A percentile compares a stretch with the other conserved stretches of the same genome.
phyloP scores from a whole-genome alignment of 2,888 invertebrate species.

The Aporophyla nigra region DNA sequence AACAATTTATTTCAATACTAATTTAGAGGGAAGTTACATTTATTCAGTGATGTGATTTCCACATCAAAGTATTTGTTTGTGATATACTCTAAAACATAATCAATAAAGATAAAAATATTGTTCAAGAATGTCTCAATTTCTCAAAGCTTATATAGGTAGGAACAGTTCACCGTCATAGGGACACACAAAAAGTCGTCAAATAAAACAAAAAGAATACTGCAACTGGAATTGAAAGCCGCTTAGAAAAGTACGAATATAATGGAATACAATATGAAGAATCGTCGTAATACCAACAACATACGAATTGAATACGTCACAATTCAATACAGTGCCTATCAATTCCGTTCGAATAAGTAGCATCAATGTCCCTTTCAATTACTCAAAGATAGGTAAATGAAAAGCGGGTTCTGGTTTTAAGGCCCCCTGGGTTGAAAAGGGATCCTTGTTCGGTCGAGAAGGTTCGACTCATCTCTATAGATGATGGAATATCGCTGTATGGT shows the following conservation, averaged over 20 bases:
- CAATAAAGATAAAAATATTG: neutral
- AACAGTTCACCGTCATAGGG: neutral
- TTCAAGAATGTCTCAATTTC: neutral
- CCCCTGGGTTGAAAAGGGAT: slow-evolving; percentile 80
- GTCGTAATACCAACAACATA: slow-evolving; percentile 61
- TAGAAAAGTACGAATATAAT: slow-evolving; percentile 45
- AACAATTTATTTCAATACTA: no score
- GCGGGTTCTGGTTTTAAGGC: slow-evolving; percentile 83
- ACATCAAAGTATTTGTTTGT: no score
- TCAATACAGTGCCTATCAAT: slow-evolving; percentile 82
- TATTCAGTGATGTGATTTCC: neutral
- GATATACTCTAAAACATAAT: neutral
- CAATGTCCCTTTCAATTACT: slow-evolving; percentile 88
- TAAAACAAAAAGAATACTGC: slow-evolving; percentile 41
- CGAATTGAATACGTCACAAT: slow-evolving; percentile 73
- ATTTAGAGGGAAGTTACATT: no score
- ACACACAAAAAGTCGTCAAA: slow-evolving; percentile 13
- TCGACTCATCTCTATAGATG: slow-evolving; percentile 81
- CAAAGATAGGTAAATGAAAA: slow-evolving; percentile 86
- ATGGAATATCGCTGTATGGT: slow-evolving; percentile 84
- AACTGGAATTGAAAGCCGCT: slow-evolving; percentile 54
- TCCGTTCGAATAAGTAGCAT: slow-evolving; percentile 83
- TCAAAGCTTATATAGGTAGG: neutral
- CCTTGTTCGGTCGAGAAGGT: slow-evolving; percentile 81
- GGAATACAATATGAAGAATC: slow-evolving; percentile 60